Percentiles rank a stretch among this genome's conserved stretches.
Evolutionary conservation across 2,113 vertebrate genomes (phyloP).

Genomic region (Notechis scutatus): DNA sequence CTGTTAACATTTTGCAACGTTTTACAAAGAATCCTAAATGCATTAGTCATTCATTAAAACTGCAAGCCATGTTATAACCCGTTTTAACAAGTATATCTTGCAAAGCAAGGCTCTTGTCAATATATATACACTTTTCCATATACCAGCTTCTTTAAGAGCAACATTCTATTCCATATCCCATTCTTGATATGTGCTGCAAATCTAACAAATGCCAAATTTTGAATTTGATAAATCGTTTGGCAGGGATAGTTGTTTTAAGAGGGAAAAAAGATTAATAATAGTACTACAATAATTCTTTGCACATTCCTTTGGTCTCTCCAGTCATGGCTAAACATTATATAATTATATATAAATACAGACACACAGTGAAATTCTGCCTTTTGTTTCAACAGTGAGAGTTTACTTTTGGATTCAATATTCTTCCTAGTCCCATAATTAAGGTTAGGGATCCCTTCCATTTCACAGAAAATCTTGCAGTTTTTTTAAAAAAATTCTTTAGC

Average conservation of each 20-base stretch:
- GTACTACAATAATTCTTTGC: neutral
- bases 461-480: neutral
- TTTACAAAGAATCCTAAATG: neutral
- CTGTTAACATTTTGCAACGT: neutral
- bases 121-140: neutral
- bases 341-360: neutral
- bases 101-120: neutral
- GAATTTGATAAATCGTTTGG: neutral
- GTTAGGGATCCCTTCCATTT: neutral
- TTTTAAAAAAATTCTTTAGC: neutral
- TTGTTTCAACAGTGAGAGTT: neutral
- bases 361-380: neutral
- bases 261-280: neutral
- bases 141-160: neutral
- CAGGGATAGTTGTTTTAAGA: neutral
- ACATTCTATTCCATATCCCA: neutral
- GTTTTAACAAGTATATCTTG: neutral
- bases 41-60: constrained; percentile 14
- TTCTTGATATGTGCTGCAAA: neutral
- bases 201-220: neutral
- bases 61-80: neutral
- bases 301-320: neutral
- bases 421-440: neutral
- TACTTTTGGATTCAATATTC: neutral
- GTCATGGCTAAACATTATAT: neutral